Evolutionary conservation across 2,888 invertebrate species (phyloP).

Genomic region (Stramonita haemastoma): DNA sequence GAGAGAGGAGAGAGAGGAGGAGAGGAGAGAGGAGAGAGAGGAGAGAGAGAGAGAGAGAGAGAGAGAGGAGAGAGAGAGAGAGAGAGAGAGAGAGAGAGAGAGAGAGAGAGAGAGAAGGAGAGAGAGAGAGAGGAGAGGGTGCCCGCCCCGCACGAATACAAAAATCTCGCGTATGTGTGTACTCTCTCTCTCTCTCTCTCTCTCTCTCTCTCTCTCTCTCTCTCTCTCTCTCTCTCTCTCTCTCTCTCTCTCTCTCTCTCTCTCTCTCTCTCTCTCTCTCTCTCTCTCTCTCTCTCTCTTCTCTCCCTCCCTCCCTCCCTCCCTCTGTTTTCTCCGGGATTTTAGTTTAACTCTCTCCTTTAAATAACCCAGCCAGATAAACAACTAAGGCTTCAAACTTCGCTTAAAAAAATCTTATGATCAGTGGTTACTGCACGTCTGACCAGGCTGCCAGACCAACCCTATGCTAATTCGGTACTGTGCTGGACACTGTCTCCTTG

Average conservation of each 20-base stretch:
- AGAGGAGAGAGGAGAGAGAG: background rate
- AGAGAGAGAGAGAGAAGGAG: background rate
- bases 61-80: background rate
- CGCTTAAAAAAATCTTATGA: too few species aligned
- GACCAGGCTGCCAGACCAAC: too few species aligned
- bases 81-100: background rate
- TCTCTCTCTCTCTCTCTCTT: slow-evolving; percentile 6
- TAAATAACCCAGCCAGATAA: too few species aligned
- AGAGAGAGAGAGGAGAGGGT: background rate
- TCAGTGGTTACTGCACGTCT: too few species aligned
- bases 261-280: slow-evolving; percentile 17
- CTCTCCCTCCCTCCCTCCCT: too few species aligned
- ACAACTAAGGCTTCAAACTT: too few species aligned
- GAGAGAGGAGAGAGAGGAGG: background rate
- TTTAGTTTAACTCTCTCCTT: too few species aligned
- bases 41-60: background rate
- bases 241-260: slow-evolving; percentile 9
- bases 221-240: background rate
- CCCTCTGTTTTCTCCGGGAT: too few species aligned
- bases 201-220: background rate
- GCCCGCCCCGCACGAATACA: background rate
- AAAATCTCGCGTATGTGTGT: background rate
- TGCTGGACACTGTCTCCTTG: too few species aligned
- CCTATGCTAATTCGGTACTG: too few species aligned
- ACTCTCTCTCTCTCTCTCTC: background rate